Percentiles rank a stretch among this genome's conserved stretches.
phyloP scores from a whole-genome alignment of 2,888 invertebrate genomes.

The Athripsodes cinereus region DNA sequence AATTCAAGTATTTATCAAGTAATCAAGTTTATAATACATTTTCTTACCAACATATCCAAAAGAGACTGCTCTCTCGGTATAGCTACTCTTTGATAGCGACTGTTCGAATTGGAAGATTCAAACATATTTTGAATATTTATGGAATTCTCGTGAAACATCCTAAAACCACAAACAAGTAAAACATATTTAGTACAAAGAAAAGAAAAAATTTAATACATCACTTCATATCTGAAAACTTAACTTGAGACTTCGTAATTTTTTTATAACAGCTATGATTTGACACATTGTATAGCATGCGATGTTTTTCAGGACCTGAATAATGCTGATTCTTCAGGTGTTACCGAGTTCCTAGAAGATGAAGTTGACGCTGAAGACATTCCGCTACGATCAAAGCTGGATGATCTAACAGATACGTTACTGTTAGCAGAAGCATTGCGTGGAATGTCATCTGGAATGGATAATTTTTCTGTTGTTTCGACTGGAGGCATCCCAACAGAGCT shows the following conservation, averaged over 20 bases:
- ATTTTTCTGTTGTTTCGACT: slow-evolving; percentile 4
- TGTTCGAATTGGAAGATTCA: not conserved
- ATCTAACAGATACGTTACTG: not conserved
- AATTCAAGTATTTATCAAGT: no score
- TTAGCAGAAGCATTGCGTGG: not conserved
- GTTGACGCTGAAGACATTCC: slow-evolving; percentile 8
- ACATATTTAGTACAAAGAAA: no score
- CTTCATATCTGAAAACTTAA: no score
- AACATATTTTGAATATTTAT: slow-evolving; percentile 4
- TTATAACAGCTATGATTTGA: no score
- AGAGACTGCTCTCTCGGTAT: slow-evolving; percentile 52
- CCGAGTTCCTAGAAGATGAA: slow-evolving; percentile 4
- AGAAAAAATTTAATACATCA: no score
- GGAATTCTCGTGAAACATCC: not conserved
- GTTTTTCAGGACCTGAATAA: slow-evolving; percentile 9
- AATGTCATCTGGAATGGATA: slow-evolving; percentile 2
- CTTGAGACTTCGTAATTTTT: no score
- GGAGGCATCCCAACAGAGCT: slow-evolving; percentile 15
- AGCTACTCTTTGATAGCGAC: slow-evolving; percentile 48
- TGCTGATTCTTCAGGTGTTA: slow-evolving; percentile 11
- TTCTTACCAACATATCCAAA: slow-evolving; percentile 51
- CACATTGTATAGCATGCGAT: no score
- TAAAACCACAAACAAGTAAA: no score
- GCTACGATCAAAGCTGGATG: not conserved
- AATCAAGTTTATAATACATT: no score